Conservation (phyloP, 2,888 invertebrate species). For the Sminthurinus aureus region DNA sequence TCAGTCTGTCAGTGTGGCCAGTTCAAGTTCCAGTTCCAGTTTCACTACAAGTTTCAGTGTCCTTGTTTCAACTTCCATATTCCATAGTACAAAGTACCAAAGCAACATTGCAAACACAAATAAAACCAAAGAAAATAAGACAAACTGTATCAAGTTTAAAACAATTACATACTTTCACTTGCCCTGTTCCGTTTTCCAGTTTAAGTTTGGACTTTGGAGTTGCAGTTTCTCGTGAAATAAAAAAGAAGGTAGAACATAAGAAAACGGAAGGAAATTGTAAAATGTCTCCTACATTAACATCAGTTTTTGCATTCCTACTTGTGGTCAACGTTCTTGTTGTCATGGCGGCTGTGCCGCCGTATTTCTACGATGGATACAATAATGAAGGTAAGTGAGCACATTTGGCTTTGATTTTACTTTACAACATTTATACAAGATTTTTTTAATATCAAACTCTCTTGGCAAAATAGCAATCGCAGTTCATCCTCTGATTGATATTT, state of each 20-base stretch:
- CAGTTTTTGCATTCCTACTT: slow-evolving; percentile 51
- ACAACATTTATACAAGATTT: too few species aligned
- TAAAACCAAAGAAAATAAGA: neutral
- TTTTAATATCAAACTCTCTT: too few species aligned
- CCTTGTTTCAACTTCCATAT: neutral
- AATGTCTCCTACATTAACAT: slow-evolving; percentile 43
- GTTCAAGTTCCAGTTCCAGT: too few species aligned
- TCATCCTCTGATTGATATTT: too few species aligned
- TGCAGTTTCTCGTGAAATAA: neutral
- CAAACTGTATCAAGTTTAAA: neutral
- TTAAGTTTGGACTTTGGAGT: neutral
- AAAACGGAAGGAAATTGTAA: neutral
- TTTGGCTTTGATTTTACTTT: too few species aligned
- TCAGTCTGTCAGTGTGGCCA: neutral
- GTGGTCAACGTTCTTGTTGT: slow-evolving; percentile 42
- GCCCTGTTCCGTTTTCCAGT: neutral
- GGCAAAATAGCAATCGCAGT: too few species aligned
- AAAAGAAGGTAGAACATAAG: neutral
- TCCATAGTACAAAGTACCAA: neutral
- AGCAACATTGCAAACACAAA: neutral
- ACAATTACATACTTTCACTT: neutral
- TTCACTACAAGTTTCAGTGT: neutral
- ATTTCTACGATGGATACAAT: slow-evolving; percentile 57
- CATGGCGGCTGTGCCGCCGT: slow-evolving; percentile 53
- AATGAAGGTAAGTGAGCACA: slow-evolving; percentile 58